A percentile compares a stretch with the other conserved stretches of the same genome.
These are phyloP conservation scores for Coluber constrictor DNA, from an alignment of 2,797 vertebrate genomes.

Conservation along the genomic window DNA sequence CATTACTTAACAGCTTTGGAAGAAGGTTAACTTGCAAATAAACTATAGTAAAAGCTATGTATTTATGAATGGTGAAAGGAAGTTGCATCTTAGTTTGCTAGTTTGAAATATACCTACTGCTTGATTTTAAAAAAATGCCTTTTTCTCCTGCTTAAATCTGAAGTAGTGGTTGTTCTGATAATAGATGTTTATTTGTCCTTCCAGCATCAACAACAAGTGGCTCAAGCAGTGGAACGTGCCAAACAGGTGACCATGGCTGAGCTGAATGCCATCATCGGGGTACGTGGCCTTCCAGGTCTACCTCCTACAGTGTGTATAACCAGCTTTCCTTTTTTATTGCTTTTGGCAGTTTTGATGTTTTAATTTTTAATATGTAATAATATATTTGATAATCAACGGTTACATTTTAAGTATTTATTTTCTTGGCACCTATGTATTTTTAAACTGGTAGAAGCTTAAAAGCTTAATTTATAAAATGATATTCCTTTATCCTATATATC, in stretches of 20 bases:
- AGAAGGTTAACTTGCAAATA: conserved; percentile 9
- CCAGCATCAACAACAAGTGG: conserved; percentile 97
- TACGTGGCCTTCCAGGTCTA: conserved; percentile 95
- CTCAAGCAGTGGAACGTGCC: conserved; percentile 93
- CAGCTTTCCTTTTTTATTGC: conserved; percentile 75
- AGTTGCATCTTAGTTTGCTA: background rate
- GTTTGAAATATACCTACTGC: background rate
- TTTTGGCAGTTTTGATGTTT: conserved; percentile 46
- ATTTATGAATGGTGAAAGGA: background rate
- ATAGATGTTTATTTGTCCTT: conserved; percentile 24
- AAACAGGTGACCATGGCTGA: conserved; percentile 99
- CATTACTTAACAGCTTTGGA: conserved; percentile 3
- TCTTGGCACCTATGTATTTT: background rate
- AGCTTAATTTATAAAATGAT: conserved; percentile 21
- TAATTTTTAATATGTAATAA: conserved; percentile 25
- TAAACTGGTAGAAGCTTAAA: conserved; percentile 22
- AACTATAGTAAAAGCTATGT: background rate
- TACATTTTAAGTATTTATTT: conserved; percentile 25
- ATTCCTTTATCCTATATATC: background rate
- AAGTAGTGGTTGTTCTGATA: background rate
- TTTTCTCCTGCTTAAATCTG: background rate
- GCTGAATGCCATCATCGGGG: conserved; percentile 96
- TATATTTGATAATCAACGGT: background rate
- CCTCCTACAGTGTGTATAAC: conserved; percentile 93
- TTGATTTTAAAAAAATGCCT: background rate